Percentiles rank a stretch among this genome's conserved stretches.
phyloP scores from a whole-genome alignment of 2,888 invertebrate species.

The Lobophora halterata region DNA sequence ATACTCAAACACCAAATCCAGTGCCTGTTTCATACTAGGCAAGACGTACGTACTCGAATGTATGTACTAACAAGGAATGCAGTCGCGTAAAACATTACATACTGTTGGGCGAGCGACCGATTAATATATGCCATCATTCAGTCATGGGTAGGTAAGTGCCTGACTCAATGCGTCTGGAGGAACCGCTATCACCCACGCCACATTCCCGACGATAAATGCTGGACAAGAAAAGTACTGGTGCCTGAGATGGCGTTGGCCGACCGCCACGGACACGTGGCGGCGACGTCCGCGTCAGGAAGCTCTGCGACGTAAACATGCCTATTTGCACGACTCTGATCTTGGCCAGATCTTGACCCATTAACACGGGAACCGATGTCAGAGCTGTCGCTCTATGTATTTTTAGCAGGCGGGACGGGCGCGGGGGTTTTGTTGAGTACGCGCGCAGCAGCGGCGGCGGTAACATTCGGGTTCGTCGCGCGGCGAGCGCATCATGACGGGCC shows the following conservation, averaged over 20 bases:
- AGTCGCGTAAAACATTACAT: too few relatives aligned
- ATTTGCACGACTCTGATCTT: slow-evolving; percentile 73
- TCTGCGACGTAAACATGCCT: slow-evolving; percentile 65
- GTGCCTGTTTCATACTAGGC: too few relatives aligned
- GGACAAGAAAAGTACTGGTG: too few relatives aligned
- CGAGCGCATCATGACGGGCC: slow-evolving; percentile 83
- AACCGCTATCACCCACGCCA: not conserved
- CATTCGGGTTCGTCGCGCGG: slow-evolving; percentile 45
- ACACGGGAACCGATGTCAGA: slow-evolving; percentile 71
- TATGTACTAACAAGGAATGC: too few relatives aligned
- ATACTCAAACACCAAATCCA: slow-evolving; percentile 16
- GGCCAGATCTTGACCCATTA: slow-evolving; percentile 81
- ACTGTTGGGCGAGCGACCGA: too few relatives aligned
- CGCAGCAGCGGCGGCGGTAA: slow-evolving; percentile 45
- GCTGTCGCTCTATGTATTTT: slow-evolving; percentile 74
- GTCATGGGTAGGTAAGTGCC: not conserved
- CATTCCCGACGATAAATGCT: too few relatives aligned
- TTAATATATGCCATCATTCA: too few relatives aligned
- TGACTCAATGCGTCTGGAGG: not conserved
- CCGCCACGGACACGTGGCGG: slow-evolving; percentile 52
- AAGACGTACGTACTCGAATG: too few relatives aligned
- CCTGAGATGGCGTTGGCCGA: slow-evolving; percentile 43
- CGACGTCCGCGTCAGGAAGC: slow-evolving; percentile 53
- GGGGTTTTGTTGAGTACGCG: slow-evolving; percentile 53
- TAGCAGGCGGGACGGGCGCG: slow-evolving; percentile 61